Conservation (phyloP, 2,797 vertebrate species). For the Jordanella pulchra region DNA sequence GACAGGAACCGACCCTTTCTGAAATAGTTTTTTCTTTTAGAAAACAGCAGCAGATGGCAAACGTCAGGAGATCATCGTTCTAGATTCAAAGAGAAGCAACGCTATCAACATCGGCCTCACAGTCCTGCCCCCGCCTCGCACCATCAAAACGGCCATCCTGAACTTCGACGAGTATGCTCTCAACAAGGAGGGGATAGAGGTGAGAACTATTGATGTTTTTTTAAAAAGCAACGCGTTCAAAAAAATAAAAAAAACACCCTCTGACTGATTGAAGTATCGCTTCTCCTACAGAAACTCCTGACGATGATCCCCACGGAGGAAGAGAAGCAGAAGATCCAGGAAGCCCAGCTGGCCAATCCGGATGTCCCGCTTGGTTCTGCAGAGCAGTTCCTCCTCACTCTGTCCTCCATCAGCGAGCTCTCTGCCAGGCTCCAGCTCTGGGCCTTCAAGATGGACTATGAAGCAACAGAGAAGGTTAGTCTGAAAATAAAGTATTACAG, state of each 20-base stretch:
- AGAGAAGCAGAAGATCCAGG: constrained; percentile 96
- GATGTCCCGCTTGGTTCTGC: constrained; percentile 92
- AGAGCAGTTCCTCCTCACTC: constrained; percentile 91
- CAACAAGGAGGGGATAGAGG: constrained; percentile 97
- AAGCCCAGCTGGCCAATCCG: constrained; percentile 91
- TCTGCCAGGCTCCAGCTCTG: constrained; percentile 92
- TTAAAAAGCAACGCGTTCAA: constrained; percentile 56
- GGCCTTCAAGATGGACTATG: constrained; percentile 98
- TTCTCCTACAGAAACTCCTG: constrained; percentile 88
- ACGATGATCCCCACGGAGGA: constrained; percentile 97
- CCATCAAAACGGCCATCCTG: constrained; percentile 93
- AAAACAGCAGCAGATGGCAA: constrained; percentile 94
- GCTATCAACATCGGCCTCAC: constrained; percentile 98
- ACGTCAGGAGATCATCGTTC: constrained; percentile 91
- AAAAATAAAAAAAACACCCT: constrained; percentile 58
- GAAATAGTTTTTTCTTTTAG: constrained; percentile 63
- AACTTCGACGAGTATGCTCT: constrained; percentile 97
- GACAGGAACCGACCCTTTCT: constrained; percentile 12
- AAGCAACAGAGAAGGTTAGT: constrained; percentile 90
- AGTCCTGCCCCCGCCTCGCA: constrained; percentile 89
- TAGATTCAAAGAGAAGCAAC: constrained; percentile 96
- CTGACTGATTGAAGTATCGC: not conserved
- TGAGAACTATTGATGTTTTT: constrained; percentile 69
- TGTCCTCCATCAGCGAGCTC: constrained; percentile 90
- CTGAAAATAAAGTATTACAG: not conserved